These are phyloP conservation scores for Gryllus bimaculatus DNA, from an alignment of 1,140 invertebrate species.

Conservation along the genomic window DNA sequence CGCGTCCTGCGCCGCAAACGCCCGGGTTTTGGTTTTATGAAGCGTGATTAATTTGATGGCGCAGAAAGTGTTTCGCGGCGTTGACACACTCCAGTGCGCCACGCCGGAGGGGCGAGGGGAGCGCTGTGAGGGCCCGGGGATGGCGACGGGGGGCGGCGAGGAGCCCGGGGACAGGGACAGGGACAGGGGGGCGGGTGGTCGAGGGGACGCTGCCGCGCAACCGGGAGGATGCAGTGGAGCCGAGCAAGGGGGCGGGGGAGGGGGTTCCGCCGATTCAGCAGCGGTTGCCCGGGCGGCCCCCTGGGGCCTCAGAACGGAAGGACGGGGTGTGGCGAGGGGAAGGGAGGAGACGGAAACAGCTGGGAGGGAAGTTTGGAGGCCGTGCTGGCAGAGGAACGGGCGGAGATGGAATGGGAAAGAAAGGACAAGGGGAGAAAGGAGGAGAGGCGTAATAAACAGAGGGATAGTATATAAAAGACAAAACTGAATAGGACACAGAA, in stretches of 20 bases:
- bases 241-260: neutral
- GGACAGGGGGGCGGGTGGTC: too few species aligned
- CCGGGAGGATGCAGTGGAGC: neutral
- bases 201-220: neutral
- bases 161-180: too few species aligned
- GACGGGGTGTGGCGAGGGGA: neutral
- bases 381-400: too few species aligned
- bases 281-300: neutral
- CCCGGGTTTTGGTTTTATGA: neutral
- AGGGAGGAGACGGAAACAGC: neutral
- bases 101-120: neutral
- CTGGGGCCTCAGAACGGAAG: neutral
- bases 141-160: too few species aligned
- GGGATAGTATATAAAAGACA: too few species aligned
- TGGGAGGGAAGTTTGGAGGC: too few species aligned
- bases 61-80: neutral
- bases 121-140: neutral
- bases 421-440: too few species aligned
- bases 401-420: too few species aligned
- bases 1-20: neutral
- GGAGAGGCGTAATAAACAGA: too few species aligned
- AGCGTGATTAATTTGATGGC: conserved; percentile 1
- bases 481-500: too few species aligned
- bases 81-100: neutral
- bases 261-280: neutral